Evolutionary conservation across 1,140 invertebrate genomes (phyloP), one percentile per base, ranked within the genome.

Genomic region (Saccostrea echinata): DNA sequence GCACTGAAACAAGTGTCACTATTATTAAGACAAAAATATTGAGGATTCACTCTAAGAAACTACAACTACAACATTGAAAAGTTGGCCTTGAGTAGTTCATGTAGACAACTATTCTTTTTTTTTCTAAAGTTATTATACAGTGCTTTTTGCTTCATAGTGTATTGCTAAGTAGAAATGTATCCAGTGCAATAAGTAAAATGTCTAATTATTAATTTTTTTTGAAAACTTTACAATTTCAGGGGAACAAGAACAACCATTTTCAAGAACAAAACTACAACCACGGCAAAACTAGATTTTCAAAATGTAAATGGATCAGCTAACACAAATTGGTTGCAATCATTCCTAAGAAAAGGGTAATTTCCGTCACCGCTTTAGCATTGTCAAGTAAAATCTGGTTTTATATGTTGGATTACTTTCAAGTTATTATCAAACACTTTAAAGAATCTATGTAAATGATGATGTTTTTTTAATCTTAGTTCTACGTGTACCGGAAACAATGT

Each of bases 401-500:
- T 21, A 21, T 11, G 24, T 24, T 27, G 1, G 9, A 27, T 71
- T 30, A 30, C 64, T 71, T 24, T 71, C 27, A 13, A n/a, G 64
- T 30, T 71, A 24, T 64, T n/a, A n/a, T 21, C 24, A n/a, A 21
- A 24, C 57, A 24, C 24, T 21, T 21, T 12, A 76, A 30, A 1
- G 33, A 76, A 76, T 76, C 9, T 16, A 16, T 4, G 4, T 61
- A 18, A 61, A 21, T 61, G 55, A n/a, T 21, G 18, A n/a, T 61
- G 0, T n/a, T 61, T 21, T n/a, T 51, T 83, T 11, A 51, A 18
- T 16, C 24, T 52, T 84, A 61, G 83, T n/a, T 16, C 83, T 61
- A 1, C 52, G 24, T 92, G 53, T 30, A 52, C 21, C 84, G 88
- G 84, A 82, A 84, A 83, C 33, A 76, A 88, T 61, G 89, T 92